A percentile compares a stretch with the other conserved stretches of the same genome.
Evolutionary conservation across 2,113 vertebrate genomes (phyloP).

Genomic region (Mobula hypostoma): DNA sequence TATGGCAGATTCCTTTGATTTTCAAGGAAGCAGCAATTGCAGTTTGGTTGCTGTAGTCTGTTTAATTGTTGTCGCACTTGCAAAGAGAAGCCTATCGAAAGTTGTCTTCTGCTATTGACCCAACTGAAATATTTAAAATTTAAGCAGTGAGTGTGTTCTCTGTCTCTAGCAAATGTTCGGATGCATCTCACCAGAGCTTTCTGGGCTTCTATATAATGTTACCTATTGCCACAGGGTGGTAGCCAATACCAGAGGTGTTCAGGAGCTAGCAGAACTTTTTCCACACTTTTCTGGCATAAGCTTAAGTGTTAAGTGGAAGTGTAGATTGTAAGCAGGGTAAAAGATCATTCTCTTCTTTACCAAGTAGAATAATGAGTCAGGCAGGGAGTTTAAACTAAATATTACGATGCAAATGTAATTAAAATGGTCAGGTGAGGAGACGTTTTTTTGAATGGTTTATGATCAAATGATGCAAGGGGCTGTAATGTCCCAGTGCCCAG

Average conservation of each 20-base stretch:
- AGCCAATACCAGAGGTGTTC: background rate
- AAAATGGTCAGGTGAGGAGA: background rate
- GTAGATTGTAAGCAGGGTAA: background rate
- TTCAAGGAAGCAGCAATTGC: conserved; percentile 3
- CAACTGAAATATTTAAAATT: background rate
- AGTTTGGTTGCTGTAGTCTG: background rate
- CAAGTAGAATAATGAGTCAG: background rate
- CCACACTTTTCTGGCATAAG: background rate
- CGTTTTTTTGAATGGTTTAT: background rate
- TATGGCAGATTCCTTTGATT: background rate
- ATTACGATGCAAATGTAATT: background rate
- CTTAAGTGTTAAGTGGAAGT: background rate
- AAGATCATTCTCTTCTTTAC: background rate
- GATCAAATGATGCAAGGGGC: background rate
- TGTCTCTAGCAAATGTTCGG: background rate
- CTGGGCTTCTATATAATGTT: background rate
- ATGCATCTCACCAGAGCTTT: background rate
- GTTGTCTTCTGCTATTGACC: background rate
- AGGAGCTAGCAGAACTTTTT: background rate
- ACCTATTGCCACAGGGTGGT: background rate
- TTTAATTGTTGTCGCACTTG: background rate
- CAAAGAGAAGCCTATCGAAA: background rate
- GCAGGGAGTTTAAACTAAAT: too few relatives aligned
- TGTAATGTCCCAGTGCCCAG: background rate
- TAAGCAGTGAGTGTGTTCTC: background rate